phyloP scores from a whole-genome alignment of 2,797 vertebrate species.

The Micromesistius poutassou region DNA sequence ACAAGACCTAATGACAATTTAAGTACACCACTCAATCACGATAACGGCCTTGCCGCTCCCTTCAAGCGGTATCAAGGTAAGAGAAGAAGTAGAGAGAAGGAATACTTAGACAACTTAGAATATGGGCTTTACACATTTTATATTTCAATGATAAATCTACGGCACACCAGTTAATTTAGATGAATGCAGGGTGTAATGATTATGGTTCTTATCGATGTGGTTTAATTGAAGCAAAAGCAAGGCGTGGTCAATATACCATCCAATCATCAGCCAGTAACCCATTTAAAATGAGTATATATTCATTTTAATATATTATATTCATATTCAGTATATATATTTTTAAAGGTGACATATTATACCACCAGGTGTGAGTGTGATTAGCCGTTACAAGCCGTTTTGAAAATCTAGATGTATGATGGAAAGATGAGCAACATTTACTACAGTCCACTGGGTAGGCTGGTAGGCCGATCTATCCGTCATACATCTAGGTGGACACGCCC shows the following conservation, averaged over 20 bases:
- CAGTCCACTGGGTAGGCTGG: too few relatives aligned
- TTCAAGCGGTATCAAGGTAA: neutral
- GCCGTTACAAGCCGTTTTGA: too few relatives aligned
- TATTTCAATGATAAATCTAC: neutral
- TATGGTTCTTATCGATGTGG: neutral
- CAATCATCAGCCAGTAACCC: neutral
- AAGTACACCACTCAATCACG: slow-evolving; percentile 77
- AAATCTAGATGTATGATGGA: too few relatives aligned
- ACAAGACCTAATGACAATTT: slow-evolving; percentile 76
- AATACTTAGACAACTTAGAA: neutral
- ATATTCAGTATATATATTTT: too few relatives aligned
- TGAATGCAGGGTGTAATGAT: neutral
- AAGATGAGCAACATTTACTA: too few relatives aligned
- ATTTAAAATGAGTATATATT: neutral
- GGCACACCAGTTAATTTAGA: neutral
- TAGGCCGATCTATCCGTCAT: too few relatives aligned
- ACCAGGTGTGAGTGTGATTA: too few relatives aligned
- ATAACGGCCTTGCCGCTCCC: slow-evolving; percentile 46
- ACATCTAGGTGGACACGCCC: too few relatives aligned
- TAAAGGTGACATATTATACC: too few relatives aligned
- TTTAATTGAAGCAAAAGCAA: neutral
- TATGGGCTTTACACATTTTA: neutral
- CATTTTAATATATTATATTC: too few relatives aligned
- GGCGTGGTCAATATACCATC: neutral
- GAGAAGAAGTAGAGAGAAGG: neutral